Percentiles rank a stretch among this genome's conserved stretches.
These are phyloP conservation scores for Erpornis zantholeuca DNA, from an alignment of 2,113 vertebrate species.

Conservation along the genomic window DNA sequence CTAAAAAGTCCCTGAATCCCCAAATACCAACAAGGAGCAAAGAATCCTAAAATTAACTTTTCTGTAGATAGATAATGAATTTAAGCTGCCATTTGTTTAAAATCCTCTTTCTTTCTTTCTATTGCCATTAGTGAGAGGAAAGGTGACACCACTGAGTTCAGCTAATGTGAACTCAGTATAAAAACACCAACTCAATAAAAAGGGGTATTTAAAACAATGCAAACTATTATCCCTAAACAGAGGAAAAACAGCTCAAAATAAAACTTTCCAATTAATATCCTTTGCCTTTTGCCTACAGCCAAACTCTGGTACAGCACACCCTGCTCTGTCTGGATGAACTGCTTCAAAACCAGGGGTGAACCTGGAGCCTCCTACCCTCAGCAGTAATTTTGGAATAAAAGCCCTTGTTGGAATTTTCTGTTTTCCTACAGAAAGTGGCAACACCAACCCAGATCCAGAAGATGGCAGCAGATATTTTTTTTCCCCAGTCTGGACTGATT, in stretches of 20 bases:
- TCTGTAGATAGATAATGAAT: neutral
- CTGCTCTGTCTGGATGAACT: neutral
- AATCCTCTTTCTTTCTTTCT: neutral
- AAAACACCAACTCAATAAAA: neutral
- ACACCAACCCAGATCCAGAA: neutral
- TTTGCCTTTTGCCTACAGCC: neutral
- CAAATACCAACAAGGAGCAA: neutral
- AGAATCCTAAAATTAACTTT: neutral
- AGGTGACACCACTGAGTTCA: neutral
- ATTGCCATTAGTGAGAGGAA: neutral
- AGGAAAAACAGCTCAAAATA: neutral
- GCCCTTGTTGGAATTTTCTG: neutral
- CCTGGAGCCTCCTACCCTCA: neutral
- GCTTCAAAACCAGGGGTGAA: neutral
- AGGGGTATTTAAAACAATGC: neutral
- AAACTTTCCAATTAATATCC: neutral
- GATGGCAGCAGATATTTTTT: neutral
- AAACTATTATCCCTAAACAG: neutral
- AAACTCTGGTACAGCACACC: neutral
- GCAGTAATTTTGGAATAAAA: neutral
- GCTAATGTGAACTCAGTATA: neutral
- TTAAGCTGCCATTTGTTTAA: neutral
- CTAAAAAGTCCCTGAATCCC: neutral
- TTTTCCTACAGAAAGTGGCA: neutral
- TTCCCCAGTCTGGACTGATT: neutral